phyloP scores from a whole-genome alignment of 2,888 invertebrate species.

The Cenopis cana region DNA sequence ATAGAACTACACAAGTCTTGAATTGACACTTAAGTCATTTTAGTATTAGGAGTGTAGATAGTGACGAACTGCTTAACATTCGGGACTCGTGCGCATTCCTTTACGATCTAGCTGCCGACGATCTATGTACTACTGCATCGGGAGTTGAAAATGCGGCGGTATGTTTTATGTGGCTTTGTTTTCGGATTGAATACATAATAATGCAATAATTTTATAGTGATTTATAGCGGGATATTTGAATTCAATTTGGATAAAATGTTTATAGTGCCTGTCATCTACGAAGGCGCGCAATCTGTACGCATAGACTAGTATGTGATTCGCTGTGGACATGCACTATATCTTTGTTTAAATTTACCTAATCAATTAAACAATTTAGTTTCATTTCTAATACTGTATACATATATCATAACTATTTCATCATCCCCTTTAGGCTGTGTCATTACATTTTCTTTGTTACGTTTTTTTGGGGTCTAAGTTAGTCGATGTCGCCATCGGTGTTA shows the following conservation, averaged over 20 bases:
- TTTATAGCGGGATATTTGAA: neutral
- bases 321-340: too few relatives aligned
- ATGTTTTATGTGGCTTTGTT: constrained; percentile 30
- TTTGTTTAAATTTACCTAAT: neutral
- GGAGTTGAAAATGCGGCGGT: constrained; percentile 20
- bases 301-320: too few relatives aligned
- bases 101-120: constrained; percentile 32
- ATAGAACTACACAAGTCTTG: neutral
- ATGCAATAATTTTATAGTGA: neutral
- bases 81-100: constrained; percentile 34
- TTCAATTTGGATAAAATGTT: neutral
- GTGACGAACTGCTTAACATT: constrained; percentile 31
- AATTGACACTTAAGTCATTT: neutral
- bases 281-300: too few relatives aligned
- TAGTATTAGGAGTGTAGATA: neutral
- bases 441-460: too few relatives aligned
- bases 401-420: too few relatives aligned
- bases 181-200: neutral
- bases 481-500: too few relatives aligned
- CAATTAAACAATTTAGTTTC: too few relatives aligned
- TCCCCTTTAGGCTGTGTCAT: too few relatives aligned
- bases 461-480: too few relatives aligned
- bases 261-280: too few relatives aligned
- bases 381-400: too few relatives aligned
- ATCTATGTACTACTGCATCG: constrained; percentile 24